phyloP scores from a whole-genome alignment of 2,888 invertebrate genomes.

The Eupithecia centaureata region DNA sequence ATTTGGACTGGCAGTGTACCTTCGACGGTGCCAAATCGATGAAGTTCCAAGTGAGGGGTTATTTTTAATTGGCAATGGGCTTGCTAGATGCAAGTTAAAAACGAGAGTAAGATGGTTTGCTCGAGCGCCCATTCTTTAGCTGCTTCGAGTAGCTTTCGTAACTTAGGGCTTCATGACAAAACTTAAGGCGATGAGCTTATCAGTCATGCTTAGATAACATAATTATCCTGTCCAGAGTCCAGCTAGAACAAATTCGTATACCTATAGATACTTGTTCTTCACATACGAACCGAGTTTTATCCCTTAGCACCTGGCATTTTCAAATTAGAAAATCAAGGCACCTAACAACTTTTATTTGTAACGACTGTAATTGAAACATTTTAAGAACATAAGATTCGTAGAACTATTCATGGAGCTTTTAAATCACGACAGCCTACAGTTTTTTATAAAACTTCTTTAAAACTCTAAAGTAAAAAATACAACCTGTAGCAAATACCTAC shows the following conservation, averaged over 20 bases:
- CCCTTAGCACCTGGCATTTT: not conserved
- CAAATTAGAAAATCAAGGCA: not conserved
- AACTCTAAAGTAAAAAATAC: not conserved
- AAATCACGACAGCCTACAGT: not conserved
- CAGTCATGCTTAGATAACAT: not conserved
- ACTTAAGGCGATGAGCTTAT: not conserved
- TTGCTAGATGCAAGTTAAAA: not conserved
- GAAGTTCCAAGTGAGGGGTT: slow-evolving; percentile 25
- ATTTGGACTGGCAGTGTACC: slow-evolving; percentile 18
- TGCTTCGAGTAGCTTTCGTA: not conserved
- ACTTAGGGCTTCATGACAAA: not conserved
- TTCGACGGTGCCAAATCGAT: slow-evolving; percentile 25
- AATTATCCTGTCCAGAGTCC: not conserved
- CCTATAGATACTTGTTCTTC: not conserved
- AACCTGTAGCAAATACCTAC: not conserved
- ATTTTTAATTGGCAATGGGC: slow-evolving; percentile 21
- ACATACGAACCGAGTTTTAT: not conserved
- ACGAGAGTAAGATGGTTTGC: not conserved
- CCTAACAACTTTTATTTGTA: not conserved
- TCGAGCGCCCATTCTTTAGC: not conserved
- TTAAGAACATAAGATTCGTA: too few relatives aligned
- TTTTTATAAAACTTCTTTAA: not conserved
- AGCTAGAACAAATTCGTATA: not conserved
- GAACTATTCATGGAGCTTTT: too few relatives aligned
- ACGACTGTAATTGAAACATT: not conserved